Conservation (phyloP, 2,888 invertebrate genomes). For the Epirrhoe alternata region DNA sequence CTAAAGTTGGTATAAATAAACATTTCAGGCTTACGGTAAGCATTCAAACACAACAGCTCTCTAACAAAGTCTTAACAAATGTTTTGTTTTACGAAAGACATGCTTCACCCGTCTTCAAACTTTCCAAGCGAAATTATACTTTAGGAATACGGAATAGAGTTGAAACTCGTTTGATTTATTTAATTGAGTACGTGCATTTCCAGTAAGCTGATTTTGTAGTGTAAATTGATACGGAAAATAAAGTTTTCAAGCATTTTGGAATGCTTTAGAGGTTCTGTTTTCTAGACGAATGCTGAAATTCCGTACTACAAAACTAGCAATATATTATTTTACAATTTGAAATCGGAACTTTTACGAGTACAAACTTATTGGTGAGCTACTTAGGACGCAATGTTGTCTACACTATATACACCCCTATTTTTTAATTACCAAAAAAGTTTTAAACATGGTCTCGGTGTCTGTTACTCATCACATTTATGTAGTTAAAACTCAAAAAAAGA, state of each 20-base stretch:
- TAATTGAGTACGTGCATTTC: constrained; percentile 15
- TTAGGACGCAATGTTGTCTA: no score
- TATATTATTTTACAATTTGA: no score
- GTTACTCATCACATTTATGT: no score
- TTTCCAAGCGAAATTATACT: constrained; percentile 11
- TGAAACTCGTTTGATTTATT: constrained; percentile 3
- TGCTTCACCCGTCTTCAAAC: constrained; percentile 12
- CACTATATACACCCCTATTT: no score
- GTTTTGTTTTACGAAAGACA: constrained; percentile 27
- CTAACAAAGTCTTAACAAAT: constrained; percentile 30
- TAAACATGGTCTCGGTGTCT: no score
- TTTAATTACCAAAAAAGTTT: no score
- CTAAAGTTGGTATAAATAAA: not conserved
- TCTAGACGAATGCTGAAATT: no score
- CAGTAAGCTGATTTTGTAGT: constrained; percentile 38
- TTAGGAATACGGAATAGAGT: not conserved
- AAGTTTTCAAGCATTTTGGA: constrained; percentile 23
- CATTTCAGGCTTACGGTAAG: constrained; percentile 2
- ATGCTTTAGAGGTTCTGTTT: constrained; percentile 24
- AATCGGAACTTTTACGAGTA: no score
- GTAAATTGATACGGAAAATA: constrained; percentile 40
- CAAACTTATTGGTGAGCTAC: no score
- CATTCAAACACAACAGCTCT: constrained; percentile 8
- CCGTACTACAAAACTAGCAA: no score
- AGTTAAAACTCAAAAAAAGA: no score